Evolutionary conservation across 2,888 invertebrate genomes (phyloP).

Genomic region (Leptinotarsa rubiginosa): DNA sequence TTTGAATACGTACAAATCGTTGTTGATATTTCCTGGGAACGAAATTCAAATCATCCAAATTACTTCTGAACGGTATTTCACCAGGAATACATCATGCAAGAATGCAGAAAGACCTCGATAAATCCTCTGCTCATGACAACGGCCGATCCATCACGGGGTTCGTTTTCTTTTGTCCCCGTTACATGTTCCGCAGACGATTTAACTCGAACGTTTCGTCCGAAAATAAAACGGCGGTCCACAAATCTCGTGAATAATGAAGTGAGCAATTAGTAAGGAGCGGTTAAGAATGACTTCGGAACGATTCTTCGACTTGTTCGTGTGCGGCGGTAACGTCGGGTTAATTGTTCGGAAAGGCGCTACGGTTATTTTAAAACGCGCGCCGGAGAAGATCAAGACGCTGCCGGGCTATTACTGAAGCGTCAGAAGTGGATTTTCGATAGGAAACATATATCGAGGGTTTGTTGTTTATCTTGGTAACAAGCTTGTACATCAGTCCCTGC

Average conservation of each 20-base stretch:
- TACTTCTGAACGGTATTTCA: not conserved
- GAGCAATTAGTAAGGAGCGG: constrained; percentile 44
- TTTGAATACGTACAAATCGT: too few species aligned
- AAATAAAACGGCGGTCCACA: constrained; percentile 39
- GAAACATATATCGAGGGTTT: not conserved
- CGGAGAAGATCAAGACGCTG: constrained; percentile 17
- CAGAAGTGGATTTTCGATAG: not conserved
- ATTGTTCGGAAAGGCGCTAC: constrained; percentile 50
- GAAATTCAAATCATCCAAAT: too few species aligned
- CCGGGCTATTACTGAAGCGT: not conserved
- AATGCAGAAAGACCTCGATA: constrained; percentile 21
- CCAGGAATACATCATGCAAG: constrained; percentile 9
- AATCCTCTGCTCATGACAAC: constrained; percentile 9
- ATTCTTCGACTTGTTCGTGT: constrained; percentile 38
- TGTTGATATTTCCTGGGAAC: too few species aligned
- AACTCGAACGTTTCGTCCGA: constrained; percentile 27
- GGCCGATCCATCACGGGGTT: constrained; percentile 18
- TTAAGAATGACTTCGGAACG: constrained; percentile 39
- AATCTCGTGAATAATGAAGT: constrained; percentile 47
- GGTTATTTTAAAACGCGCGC: constrained; percentile 46
- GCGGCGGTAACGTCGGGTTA: constrained; percentile 40
- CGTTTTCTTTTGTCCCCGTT: constrained; percentile 33
- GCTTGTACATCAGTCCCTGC: too few species aligned
- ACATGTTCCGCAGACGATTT: constrained; percentile 35
- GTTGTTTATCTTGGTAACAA: too few species aligned